Percentiles rank a stretch among this genome's conserved stretches.
Evolutionary conservation across 2,888 invertebrate species (phyloP).

Genomic region (Neoaliturus tenellus): DNA sequence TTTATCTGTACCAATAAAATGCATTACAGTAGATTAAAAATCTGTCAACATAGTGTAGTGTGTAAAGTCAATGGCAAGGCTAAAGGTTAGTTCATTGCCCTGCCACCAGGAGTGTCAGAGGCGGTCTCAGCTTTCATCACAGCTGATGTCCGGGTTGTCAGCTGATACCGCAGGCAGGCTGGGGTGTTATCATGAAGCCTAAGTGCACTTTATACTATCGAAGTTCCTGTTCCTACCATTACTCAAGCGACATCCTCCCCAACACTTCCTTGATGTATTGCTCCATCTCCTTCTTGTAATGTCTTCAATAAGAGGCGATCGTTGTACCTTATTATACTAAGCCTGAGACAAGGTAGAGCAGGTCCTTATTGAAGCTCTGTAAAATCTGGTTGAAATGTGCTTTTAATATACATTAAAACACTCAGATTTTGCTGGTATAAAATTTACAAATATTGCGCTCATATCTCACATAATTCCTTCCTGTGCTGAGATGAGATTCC

Average conservation of each 20-base stretch:
- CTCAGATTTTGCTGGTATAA: no score
- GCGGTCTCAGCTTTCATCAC: background rate
- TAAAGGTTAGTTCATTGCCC: conserved; percentile 10
- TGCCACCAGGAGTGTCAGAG: background rate
- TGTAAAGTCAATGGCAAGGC: background rate
- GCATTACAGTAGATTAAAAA: no score
- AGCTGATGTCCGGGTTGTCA: conserved; percentile 3
- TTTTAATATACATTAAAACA: no score
- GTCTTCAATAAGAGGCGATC: background rate
- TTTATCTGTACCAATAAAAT: no score
- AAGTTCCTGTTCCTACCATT: background rate
- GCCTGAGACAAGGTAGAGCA: no score
- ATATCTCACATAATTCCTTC: no score
- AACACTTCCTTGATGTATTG: background rate
- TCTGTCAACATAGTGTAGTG: no score
- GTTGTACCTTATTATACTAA: no score
- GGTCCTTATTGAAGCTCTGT: no score
- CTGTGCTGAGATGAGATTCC: no score
- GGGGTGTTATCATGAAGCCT: conserved; percentile 15
- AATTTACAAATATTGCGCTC: no score
- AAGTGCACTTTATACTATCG: conserved; percentile 9
- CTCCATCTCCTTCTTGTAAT: background rate
- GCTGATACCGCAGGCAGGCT: background rate
- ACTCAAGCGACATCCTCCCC: background rate
- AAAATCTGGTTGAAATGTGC: no score